These are phyloP conservation scores for Grammomys surdaster DNA, from an alignment of 2,113 vertebrate species.

Conservation along the genomic window DNA sequence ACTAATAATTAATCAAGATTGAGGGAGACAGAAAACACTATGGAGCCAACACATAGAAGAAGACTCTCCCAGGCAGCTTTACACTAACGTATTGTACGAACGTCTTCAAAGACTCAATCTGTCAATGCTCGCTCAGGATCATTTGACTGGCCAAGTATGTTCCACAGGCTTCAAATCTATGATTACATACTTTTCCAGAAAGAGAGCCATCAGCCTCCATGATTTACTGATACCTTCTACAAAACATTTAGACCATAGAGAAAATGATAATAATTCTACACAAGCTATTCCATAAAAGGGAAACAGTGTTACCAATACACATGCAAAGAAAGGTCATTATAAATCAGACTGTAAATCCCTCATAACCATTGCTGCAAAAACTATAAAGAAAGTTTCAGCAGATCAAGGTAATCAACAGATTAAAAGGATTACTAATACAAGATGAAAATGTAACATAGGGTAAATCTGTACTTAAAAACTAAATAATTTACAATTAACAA, in stretches of 20 bases:
- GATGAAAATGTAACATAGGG: neutral
- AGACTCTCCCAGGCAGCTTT: neutral
- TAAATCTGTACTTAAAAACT: neutral
- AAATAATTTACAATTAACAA: neutral
- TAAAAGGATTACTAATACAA: slow-evolving; percentile 16
- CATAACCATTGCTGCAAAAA: neutral
- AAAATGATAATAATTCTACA: neutral
- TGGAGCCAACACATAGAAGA: neutral
- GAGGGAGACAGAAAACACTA: neutral
- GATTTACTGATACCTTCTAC: slow-evolving; percentile 16
- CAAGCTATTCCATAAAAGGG: slow-evolving; percentile 9
- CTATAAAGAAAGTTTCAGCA: slow-evolving; percentile 21
- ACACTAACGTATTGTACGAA: neutral
- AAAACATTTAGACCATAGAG: neutral
- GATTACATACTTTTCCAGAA: neutral
- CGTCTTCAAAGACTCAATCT: neutral
- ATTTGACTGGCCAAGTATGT: neutral
- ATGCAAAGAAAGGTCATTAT: neutral
- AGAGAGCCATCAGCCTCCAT: neutral
- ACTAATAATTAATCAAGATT: neutral
- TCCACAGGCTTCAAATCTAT: neutral
- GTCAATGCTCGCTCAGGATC: neutral
- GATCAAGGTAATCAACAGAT: neutral
- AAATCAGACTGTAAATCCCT: neutral
- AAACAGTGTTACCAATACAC: neutral